phyloP scores from a whole-genome alignment of 1,140 invertebrate genomes.

The Vanessa tameamea region DNA sequence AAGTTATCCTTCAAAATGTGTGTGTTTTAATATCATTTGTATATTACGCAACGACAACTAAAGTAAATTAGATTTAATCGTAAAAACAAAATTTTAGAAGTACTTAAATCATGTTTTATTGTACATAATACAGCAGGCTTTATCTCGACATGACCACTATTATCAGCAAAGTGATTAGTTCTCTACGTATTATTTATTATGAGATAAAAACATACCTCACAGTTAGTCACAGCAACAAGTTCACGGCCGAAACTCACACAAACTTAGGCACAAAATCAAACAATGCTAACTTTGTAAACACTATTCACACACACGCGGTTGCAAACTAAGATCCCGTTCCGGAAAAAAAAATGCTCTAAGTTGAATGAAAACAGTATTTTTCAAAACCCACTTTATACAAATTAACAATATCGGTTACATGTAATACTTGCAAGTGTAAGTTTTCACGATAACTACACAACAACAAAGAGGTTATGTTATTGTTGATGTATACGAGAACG shows the following conservation, averaged over 20 bases:
- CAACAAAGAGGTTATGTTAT: slow-evolving; percentile 61
- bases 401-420: slow-evolving; percentile 27
- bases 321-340: slow-evolving; percentile 36
- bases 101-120: not conserved
- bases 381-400: slow-evolving; percentile 18
- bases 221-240: slow-evolving; percentile 60
- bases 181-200: slow-evolving; percentile 22
- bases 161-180: slow-evolving; percentile 35
- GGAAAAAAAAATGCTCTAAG: slow-evolving; percentile 24
- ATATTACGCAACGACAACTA: not conserved
- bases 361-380: slow-evolving; percentile 14
- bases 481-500: slow-evolving; percentile 49
- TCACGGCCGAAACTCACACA: slow-evolving; percentile 58
- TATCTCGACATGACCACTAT: slow-evolving; percentile 9
- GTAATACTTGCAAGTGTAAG: slow-evolving; percentile 44
- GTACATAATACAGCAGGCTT: slow-evolving; percentile 3
- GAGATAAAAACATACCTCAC: slow-evolving; percentile 47
- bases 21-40: too few species aligned
- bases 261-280: slow-evolving; percentile 60
- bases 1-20: too few species aligned
- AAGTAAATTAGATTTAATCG: not conserved
- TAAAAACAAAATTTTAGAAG: not conserved
- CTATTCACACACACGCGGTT: slow-evolving; percentile 51
- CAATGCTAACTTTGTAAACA: slow-evolving; percentile 71
- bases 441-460: slow-evolving; percentile 50